Percentiles rank a stretch among this genome's conserved stretches.
Conservation (phyloP, 2,888 invertebrate species). For the Leptopterna dolabrata region DNA sequence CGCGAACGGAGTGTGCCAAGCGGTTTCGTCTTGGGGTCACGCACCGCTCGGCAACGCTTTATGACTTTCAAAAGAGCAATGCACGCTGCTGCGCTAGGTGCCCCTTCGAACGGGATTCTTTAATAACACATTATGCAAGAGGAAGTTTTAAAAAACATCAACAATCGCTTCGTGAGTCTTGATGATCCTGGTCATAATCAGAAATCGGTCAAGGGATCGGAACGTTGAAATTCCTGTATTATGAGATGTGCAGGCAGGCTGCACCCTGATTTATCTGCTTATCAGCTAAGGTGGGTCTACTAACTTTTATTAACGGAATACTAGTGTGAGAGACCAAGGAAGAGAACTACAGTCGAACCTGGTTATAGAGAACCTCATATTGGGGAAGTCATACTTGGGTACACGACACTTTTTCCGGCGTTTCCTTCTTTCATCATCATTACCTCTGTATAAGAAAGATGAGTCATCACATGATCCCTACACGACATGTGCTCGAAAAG, state of each 20-base stretch:
- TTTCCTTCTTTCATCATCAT: no score
- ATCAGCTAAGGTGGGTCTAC: no score
- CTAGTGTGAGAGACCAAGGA: no score
- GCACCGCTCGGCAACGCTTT: slow-evolving; percentile 25
- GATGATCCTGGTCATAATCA: not conserved
- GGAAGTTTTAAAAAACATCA: not conserved
- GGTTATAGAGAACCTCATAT: no score
- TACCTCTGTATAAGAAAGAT: no score
- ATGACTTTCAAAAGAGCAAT: slow-evolving; percentile 31
- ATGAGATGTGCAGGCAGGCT: not conserved
- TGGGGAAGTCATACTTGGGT: no score
- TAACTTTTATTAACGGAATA: no score
- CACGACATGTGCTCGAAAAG: no score
- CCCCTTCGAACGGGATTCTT: slow-evolving; percentile 1
- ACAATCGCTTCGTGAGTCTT: not conserved
- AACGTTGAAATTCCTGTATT: not conserved
- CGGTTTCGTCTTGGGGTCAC: slow-evolving; percentile 30
- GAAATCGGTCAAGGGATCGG: not conserved
- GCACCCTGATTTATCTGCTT: not conserved
- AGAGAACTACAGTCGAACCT: no score
- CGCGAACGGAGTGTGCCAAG: not conserved
- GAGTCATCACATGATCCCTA: no score
- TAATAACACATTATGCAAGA: slow-evolving; percentile 25
- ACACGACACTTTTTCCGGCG: no score
- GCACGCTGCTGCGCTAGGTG: not conserved